Conservation (phyloP, 2,888 invertebrate species). For the Tipula unca region DNA sequence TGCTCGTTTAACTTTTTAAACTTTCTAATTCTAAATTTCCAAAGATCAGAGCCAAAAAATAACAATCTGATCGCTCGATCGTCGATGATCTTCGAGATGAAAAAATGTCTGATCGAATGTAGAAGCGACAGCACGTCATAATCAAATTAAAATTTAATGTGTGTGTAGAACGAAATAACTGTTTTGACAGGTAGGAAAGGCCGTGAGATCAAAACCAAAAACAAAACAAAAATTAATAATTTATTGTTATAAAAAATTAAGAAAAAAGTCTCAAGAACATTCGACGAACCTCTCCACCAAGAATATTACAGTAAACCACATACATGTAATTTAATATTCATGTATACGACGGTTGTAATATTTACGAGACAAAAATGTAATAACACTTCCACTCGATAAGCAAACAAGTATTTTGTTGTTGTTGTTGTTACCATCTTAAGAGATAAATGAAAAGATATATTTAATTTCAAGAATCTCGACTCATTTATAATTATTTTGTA, state of each 20-base stretch:
- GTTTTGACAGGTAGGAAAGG: no score
- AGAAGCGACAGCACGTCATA: no score
- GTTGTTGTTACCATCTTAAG: background rate
- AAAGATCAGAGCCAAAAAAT: no score
- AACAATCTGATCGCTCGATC: no score
- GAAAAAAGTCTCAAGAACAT: constrained; percentile 1
- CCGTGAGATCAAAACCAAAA: background rate
- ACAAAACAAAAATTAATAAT: no score
- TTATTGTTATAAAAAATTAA: no score
- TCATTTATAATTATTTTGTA: background rate
- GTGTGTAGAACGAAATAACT: no score
- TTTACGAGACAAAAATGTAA: background rate
- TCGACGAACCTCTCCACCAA: background rate
- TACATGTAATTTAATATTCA: background rate
- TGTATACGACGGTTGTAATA: background rate
- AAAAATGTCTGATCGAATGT: no score
- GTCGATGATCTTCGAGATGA: no score
- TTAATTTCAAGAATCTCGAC: background rate
- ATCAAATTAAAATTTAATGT: no score
- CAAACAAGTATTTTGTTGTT: background rate
- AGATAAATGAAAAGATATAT: background rate
- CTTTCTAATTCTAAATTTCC: no score
- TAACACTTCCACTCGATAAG: background rate
- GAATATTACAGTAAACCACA: background rate
- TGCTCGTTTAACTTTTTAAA: no score